Percentiles rank a stretch among this genome's conserved stretches.
Conservation (phyloP, 2,113 vertebrate species). For the Platycercus adscitus region DNA sequence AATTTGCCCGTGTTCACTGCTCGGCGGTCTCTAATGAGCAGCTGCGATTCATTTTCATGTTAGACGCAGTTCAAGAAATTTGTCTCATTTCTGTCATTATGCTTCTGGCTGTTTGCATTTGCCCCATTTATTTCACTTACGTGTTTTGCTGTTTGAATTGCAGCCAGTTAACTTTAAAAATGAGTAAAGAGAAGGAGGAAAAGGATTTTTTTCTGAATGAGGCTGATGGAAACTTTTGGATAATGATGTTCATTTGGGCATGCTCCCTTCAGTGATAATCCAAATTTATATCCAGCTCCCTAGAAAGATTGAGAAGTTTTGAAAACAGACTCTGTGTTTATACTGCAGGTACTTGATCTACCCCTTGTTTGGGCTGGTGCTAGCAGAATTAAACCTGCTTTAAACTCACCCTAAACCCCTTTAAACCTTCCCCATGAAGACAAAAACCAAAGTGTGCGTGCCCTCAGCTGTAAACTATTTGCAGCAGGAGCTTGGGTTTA, state of each 20-base stretch:
- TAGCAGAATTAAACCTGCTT: background rate
- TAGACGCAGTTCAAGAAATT: conserved; percentile 50
- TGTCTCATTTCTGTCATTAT: conserved; percentile 58
- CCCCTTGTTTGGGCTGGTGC: rapidly evolving
- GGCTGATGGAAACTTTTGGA: background rate
- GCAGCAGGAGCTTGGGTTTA: background rate
- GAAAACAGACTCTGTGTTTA: background rate
- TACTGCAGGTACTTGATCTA: background rate
- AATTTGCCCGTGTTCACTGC: background rate
- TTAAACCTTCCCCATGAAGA: rapidly evolving
- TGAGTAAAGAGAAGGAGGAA: background rate
- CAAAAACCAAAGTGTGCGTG: background rate
- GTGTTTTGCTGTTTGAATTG: background rate
- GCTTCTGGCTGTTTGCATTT: conserved; percentile 11
- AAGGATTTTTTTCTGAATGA: background rate
- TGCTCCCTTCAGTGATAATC: background rate
- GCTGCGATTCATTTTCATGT: conserved; percentile 26
- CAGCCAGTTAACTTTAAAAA: background rate
- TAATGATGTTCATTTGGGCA: background rate
- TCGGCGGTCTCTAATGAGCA: background rate
- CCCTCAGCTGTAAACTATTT: background rate
- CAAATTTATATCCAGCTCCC: rapidly evolving
- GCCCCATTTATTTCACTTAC: conserved; percentile 9
- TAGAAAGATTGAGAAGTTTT: background rate
- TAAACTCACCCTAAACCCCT: background rate